These are phyloP conservation scores for Carlito syrichta DNA, from an alignment of 2,113 vertebrate genomes.

Conservation along the genomic window DNA sequence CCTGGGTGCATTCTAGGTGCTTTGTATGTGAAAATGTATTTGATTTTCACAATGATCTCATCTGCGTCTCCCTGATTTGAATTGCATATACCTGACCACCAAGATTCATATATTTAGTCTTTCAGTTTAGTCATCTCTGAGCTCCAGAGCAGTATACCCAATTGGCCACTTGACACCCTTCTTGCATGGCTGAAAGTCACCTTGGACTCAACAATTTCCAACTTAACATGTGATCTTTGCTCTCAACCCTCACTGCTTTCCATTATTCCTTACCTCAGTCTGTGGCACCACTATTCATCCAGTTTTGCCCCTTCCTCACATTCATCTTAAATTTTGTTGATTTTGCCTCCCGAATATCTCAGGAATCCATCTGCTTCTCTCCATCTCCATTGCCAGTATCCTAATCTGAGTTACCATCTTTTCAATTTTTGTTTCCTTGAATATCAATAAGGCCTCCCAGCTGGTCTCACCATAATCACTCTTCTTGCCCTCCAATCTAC, in stretches of 20 bases:
- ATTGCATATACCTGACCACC: neutral
- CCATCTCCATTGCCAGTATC: too few species aligned
- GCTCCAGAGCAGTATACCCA: neutral
- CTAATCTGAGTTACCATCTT: neutral
- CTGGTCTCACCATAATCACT: neutral
- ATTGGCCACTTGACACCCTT: neutral
- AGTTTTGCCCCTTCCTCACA: neutral
- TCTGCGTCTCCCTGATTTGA: neutral
- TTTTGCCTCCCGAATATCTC: neutral
- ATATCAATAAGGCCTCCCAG: neutral
- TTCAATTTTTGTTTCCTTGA: neutral
- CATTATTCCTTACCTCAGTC: neutral
- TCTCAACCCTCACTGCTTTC: neutral
- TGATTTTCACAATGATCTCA: slow-evolving; percentile 31
- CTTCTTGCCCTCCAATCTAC: neutral
- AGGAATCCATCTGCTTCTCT: too few species aligned
- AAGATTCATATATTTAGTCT: neutral
- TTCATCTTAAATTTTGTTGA: neutral
- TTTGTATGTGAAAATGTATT: neutral
- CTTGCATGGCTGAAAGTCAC: neutral
- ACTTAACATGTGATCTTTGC: neutral
- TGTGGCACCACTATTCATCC: neutral
- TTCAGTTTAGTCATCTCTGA: neutral
- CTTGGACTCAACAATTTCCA: neutral
- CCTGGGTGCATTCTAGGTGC: neutral